A percentile compares a stretch with the other conserved stretches of the same genome.
Conservation (phyloP, 2,113 vertebrate genomes). For the Stegastes partitus region DNA sequence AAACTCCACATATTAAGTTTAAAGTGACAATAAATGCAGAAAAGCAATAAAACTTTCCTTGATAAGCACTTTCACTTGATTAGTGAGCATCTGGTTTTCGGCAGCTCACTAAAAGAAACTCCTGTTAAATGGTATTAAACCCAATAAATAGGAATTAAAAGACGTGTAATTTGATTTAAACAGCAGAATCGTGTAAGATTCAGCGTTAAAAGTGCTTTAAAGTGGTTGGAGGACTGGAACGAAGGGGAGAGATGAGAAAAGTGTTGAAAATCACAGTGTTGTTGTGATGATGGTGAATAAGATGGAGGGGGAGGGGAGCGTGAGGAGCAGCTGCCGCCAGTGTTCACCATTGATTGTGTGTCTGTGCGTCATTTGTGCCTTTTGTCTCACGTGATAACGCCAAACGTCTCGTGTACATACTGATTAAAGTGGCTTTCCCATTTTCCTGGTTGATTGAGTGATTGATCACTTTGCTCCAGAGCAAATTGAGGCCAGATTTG, state of each 20-base stretch:
- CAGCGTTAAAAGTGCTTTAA: not conserved
- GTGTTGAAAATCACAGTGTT: conserved; percentile 27
- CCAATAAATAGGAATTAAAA: not conserved
- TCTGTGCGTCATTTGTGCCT: conserved; percentile 15
- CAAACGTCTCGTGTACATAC: rapidly evolving
- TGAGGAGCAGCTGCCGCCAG: conserved; percentile 57
- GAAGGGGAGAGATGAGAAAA: not conserved
- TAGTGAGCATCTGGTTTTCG: too few relatives aligned
- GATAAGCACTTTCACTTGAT: too few relatives aligned
- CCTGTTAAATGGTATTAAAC: not conserved
- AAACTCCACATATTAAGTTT: too few relatives aligned
- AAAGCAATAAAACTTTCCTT: too few relatives aligned
- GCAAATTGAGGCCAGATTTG: too few relatives aligned
- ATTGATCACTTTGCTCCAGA: too few relatives aligned
- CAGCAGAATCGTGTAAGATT: too few relatives aligned
- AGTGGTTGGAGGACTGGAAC: not conserved
- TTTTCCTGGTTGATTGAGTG: too few relatives aligned
- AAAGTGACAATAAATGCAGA: too few relatives aligned
- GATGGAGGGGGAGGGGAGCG: conserved; percentile 34
- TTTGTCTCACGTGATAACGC: conserved; percentile 4
- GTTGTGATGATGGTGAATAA: conserved; percentile 19
- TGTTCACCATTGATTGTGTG: conserved; percentile 8
- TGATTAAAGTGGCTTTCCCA: not conserved
- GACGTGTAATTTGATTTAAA: too few relatives aligned
- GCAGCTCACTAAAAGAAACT: too few relatives aligned